Conservation (phyloP, 1,140 invertebrate genomes). For the Pogonognathellus flavescens region DNA sequence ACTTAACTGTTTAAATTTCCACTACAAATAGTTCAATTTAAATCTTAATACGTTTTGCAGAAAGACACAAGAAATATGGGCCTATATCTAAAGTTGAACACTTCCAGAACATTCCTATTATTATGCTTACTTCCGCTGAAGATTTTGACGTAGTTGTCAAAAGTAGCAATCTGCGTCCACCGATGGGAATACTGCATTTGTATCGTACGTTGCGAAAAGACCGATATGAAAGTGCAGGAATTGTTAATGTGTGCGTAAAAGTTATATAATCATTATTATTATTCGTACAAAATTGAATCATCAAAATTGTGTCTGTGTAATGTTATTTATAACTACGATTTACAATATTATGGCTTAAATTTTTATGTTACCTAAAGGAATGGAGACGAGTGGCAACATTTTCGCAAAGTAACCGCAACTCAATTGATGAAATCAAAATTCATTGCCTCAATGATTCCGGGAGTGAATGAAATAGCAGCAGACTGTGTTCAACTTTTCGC, state of each 20-base stretch:
- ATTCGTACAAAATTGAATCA: background rate
- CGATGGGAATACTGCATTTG: background rate
- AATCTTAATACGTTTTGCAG: background rate
- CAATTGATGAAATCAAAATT: background rate
- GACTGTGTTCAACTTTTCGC: background rate
- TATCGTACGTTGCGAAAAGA: background rate
- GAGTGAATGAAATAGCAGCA: background rate
- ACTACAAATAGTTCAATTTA: too few species aligned
- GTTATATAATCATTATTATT: background rate
- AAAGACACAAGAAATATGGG: background rate
- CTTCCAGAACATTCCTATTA: background rate
- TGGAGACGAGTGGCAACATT: background rate
- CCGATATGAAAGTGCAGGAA: background rate
- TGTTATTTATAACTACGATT: too few species aligned
- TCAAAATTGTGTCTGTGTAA: too few species aligned
- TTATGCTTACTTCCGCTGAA: background rate
- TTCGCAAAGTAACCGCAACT: background rate
- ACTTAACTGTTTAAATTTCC: too few species aligned
- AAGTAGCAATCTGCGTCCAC: background rate
- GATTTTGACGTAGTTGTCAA: background rate
- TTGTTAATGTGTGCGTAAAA: background rate
- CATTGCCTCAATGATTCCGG: background rate
- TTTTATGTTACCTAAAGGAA: background rate
- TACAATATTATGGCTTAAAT: too few species aligned
- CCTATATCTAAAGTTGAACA: conserved; percentile 24